A percentile compares a stretch with the other conserved stretches of the same genome.
phyloP scores from a whole-genome alignment of 2,113 vertebrate genomes.

The Alethe castanea region DNA sequence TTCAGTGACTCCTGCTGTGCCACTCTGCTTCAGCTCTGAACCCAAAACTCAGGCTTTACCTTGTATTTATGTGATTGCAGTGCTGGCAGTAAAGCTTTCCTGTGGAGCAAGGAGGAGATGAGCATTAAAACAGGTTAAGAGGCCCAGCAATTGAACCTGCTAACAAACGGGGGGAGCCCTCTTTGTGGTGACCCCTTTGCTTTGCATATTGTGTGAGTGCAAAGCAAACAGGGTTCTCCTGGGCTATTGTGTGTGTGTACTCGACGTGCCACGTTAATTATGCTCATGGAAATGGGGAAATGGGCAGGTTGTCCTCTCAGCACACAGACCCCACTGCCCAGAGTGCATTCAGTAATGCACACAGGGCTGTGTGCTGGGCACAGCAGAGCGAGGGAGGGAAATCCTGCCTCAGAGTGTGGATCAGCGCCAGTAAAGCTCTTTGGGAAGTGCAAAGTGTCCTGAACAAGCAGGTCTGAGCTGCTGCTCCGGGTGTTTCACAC shows the following conservation, averaged over 20 bases:
- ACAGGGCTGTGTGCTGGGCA: not conserved
- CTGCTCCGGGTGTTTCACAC: not conserved
- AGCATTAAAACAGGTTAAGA: conserved; percentile 41
- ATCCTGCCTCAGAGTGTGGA: not conserved
- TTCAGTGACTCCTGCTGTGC: not conserved
- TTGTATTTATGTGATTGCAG: not conserved
- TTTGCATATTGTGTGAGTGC: not conserved
- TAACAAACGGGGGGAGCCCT: not conserved
- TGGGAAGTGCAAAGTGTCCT: conserved; percentile 25
- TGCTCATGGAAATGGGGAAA: not conserved
- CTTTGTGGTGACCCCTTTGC: not conserved
- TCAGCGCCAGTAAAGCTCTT: not conserved
- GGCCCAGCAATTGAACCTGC: conserved; percentile 13
- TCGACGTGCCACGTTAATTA: conserved; percentile 30
- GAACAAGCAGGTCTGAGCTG: not conserved
- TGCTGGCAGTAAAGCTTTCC: conserved; percentile 13
- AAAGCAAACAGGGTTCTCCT: not conserved
- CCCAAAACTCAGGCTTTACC: not conserved
- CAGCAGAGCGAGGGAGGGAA: not conserved
- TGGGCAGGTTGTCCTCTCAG: conserved; percentile 30
- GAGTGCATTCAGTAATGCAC: conserved; percentile 12
- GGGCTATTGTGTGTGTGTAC: not conserved
- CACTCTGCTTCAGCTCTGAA: not conserved
- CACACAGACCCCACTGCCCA: not conserved
- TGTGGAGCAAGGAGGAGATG: not conserved